A percentile compares a stretch with the other conserved stretches of the same genome.
Evolutionary conservation across 2,797 vertebrate species (phyloP).

Genomic region (Sebastes hubbsi): DNA sequence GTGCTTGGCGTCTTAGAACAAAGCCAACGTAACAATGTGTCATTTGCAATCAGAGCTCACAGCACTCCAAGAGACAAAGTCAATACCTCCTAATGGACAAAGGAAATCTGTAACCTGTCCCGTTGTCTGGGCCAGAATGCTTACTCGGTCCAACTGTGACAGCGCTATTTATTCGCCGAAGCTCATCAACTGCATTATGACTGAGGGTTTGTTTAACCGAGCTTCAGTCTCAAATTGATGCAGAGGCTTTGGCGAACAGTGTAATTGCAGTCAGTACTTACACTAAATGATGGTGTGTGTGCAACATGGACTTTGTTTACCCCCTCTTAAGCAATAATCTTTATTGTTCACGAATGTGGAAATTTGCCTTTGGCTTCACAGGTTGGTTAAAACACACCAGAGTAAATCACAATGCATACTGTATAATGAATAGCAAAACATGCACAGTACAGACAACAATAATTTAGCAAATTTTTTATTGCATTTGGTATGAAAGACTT

Average conservation of each 20-base stretch:
- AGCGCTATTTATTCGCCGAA: slow-evolving; percentile 2
- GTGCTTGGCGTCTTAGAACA: slow-evolving; percentile 64
- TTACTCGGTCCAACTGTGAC: slow-evolving; percentile 16
- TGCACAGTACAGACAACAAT: background rate
- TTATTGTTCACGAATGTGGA: background rate
- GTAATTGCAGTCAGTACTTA: background rate
- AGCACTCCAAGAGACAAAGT: slow-evolving; percentile 65
- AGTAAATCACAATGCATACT: background rate
- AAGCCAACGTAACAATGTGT: slow-evolving; percentile 55
- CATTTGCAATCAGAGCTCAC: slow-evolving; percentile 74
- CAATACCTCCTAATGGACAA: slow-evolving; percentile 70
- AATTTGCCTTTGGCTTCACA: background rate
- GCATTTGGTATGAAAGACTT: no score
- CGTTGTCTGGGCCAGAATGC: slow-evolving; percentile 25
- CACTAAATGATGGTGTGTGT: background rate
- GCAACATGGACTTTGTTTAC: background rate
- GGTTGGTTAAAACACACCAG: background rate
- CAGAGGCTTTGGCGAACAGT: background rate
- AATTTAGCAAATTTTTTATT: no score
- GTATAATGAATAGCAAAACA: background rate
- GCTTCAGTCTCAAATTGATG: background rate
- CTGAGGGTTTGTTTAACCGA: slow-evolving; percentile 5
- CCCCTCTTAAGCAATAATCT: background rate
- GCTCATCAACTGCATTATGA: slow-evolving; percentile 38
- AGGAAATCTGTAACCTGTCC: slow-evolving; percentile 60